phyloP scores from a whole-genome alignment of 2,888 invertebrate genomes.

The Halictus quadricinctus region DNA sequence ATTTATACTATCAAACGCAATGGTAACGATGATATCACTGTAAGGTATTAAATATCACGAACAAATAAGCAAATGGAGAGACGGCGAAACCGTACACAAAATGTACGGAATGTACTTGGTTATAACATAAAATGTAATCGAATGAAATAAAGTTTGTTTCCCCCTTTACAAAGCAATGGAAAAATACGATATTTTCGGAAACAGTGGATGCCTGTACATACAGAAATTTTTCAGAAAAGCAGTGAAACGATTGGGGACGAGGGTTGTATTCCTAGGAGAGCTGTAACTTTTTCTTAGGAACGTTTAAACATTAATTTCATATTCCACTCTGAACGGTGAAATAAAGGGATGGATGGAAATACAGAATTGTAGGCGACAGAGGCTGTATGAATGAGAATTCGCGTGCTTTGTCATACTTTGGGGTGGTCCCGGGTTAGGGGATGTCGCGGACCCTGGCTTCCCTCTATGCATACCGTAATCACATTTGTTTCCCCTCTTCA shows the following conservation, averaged over 20 bases:
- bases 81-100: too few relatives aligned
- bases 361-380: not conserved
- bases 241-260: not conserved
- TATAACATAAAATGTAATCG: not conserved
- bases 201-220: not conserved
- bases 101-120: not conserved
- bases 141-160: not conserved
- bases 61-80: too few relatives aligned
- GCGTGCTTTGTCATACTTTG: not conserved
- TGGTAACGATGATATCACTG: not conserved
- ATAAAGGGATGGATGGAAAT: not conserved
- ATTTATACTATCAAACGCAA: not conserved
- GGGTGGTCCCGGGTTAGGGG: not conserved
- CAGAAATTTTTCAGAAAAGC: not conserved
- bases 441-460: not conserved
- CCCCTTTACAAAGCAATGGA: not conserved
- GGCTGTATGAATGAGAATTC: not conserved
- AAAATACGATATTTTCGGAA: not conserved
- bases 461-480: slow-evolving; percentile 6
- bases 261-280: not conserved
- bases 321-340: not conserved
- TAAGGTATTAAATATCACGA: not conserved
- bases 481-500: slow-evolving; percentile 8
- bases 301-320: not conserved
- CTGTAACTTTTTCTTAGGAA: not conserved